phyloP scores from a whole-genome alignment of 2,888 invertebrate genomes.

The Leucoma salicis region DNA sequence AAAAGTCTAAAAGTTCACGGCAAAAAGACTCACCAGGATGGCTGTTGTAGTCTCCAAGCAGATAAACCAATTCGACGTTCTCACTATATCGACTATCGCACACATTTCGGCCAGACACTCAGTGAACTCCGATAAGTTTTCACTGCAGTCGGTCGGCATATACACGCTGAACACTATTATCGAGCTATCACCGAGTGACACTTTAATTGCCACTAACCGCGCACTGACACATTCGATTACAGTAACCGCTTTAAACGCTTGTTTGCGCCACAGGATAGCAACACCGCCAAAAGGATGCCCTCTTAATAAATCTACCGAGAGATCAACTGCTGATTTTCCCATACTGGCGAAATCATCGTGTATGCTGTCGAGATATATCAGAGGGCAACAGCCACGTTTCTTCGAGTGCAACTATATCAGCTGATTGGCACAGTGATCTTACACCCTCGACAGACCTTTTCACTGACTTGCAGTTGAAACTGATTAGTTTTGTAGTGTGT shows the following conservation, averaged over 20 bases:
- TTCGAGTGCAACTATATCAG: not conserved
- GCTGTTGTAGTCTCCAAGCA: constrained; percentile 10
- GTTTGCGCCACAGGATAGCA: not conserved
- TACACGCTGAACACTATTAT: not conserved
- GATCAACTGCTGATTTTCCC: not conserved
- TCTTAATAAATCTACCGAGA: not conserved
- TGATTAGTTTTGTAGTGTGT: too few relatives aligned
- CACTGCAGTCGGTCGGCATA: not conserved
- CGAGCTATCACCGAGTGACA: not conserved
- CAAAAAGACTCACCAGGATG: constrained; percentile 6
- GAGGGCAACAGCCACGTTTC: constrained; percentile 1
- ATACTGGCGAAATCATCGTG: not conserved
- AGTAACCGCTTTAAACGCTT: not conserved
- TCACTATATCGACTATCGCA: not conserved
- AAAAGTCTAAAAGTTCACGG: constrained; percentile 3
- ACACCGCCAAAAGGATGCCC: not conserved
- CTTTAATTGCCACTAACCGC: not conserved
- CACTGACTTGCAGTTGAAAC: too few relatives aligned
- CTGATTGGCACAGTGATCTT: too few relatives aligned
- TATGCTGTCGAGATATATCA: not conserved
- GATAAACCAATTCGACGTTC: too few relatives aligned
- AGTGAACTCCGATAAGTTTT: not conserved
- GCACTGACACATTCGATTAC: not conserved
- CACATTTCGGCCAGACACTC: not conserved
- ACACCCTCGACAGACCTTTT: too few relatives aligned